Evolutionary conservation across 2,113 vertebrate genomes (phyloP).

Genomic region (Trematocara zebra): DNA sequence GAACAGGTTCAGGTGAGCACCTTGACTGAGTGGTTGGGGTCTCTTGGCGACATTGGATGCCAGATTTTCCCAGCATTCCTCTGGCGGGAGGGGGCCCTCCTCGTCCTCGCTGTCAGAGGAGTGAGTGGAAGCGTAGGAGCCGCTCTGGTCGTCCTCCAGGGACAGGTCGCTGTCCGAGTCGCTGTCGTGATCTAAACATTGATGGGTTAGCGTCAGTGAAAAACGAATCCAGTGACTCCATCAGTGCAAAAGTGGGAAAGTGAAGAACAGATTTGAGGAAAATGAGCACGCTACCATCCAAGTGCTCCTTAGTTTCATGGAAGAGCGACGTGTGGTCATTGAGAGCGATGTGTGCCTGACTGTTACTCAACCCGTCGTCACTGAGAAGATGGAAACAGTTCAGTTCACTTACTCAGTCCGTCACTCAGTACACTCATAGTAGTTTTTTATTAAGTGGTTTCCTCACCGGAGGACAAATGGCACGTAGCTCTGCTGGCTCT

Average conservation of each 20-base stretch:
- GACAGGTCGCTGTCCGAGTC: conserved; percentile 93
- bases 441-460: neutral
- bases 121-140: conserved; percentile 86
- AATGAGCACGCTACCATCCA: conserved; percentile 62
- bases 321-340: conserved; percentile 77
- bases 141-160: conserved; percentile 86
- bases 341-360: conserved; percentile 75
- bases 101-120: conserved; percentile 91
- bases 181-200: conserved; percentile 76
- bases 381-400: conserved; percentile 55
- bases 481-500: conserved; percentile 92
- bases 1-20: neutral
- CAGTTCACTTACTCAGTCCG: neutral
- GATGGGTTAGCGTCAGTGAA: neutral
- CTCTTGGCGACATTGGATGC: conserved; percentile 61
- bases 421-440: neutral
- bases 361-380: conserved; percentile 79
- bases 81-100: conserved; percentile 71
- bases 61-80: conserved; percentile 83
- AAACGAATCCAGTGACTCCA: neutral
- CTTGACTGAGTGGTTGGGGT: conserved; percentile 46
- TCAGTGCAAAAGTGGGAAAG: neutral
- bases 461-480: conserved; percentile 84
- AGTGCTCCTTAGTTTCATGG: conserved; percentile 72
- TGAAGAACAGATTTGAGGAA: neutral